Conservation (phyloP, 2,797 vertebrate species). For the Pampus argenteus region DNA sequence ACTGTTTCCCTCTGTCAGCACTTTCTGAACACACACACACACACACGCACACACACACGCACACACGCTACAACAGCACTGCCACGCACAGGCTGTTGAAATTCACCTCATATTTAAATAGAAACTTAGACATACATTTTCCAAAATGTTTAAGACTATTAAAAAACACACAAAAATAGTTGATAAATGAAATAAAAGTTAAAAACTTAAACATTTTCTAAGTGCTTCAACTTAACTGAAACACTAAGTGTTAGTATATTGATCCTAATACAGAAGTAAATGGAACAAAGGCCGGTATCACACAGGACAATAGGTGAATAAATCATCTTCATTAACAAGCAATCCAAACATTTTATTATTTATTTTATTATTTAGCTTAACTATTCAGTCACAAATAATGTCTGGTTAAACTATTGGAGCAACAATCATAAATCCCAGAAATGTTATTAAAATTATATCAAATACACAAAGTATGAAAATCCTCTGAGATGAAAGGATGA, state of each 20-base stretch:
- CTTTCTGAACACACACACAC: slow-evolving; percentile 23
- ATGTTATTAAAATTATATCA: rapidly evolving
- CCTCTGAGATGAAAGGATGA: neutral
- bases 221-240: neutral
- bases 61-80: neutral
- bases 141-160: no score
- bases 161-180: no score
- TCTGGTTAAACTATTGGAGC: neutral
- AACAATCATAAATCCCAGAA: neutral
- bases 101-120: neutral
- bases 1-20: slow-evolving; percentile 71
- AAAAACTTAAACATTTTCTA: neutral
- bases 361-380: no score
- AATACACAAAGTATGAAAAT: neutral
- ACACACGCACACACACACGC: neutral
- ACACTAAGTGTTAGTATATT: neutral
- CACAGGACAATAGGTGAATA: neutral
- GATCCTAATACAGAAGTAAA: neutral
- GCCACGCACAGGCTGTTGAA: neutral
- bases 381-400: no score
- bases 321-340: neutral
- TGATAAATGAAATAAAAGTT: neutral
- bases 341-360: no score
- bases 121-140: neutral
- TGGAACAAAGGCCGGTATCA: neutral